phyloP scores from a whole-genome alignment of 2,888 invertebrate species.

The Yponomeuta cagnagella region DNA sequence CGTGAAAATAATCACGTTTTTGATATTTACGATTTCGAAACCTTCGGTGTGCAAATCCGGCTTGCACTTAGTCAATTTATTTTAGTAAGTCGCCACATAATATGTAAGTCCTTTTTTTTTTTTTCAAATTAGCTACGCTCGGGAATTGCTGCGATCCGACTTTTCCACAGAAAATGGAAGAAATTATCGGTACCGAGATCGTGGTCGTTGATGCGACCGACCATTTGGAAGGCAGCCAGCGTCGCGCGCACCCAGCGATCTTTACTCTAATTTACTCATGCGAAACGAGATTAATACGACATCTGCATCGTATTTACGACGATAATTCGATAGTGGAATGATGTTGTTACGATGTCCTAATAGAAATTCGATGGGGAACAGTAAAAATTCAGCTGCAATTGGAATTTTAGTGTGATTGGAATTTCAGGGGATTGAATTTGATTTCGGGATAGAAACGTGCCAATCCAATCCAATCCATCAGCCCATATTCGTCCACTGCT shows the following conservation, averaged over 20 bases:
- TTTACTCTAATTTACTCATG: constrained; percentile 63
- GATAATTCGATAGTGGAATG: constrained; percentile 20
- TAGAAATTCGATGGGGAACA: background rate
- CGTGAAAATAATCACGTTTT: too few species aligned
- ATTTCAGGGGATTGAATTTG: background rate
- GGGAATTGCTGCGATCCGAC: background rate
- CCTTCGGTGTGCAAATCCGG: too few species aligned
- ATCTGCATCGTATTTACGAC: constrained; percentile 45
- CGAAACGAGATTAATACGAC: constrained; percentile 60
- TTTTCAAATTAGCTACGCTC: constrained; percentile 4
- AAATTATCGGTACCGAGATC: constrained; percentile 42
- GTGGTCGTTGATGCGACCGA: constrained; percentile 43
- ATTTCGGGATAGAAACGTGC: background rate
- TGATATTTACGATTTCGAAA: too few species aligned
- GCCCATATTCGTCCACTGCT: too few species aligned
- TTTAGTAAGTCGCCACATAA: background rate
- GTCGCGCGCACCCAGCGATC: constrained; percentile 31
- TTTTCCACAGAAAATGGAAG: constrained; percentile 39
- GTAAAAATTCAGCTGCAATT: background rate
- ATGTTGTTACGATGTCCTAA: constrained; percentile 1
- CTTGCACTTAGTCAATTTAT: too few species aligned
- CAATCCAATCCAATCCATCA: too few species aligned
- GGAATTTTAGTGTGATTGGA: background rate
- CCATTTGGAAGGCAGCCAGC: constrained; percentile 59
- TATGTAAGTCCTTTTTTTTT: background rate